Percentiles rank a stretch among this genome's conserved stretches.
Evolutionary conservation across 2,113 vertebrate genomes (phyloP).

Genomic region (Melospiza melodia): DNA sequence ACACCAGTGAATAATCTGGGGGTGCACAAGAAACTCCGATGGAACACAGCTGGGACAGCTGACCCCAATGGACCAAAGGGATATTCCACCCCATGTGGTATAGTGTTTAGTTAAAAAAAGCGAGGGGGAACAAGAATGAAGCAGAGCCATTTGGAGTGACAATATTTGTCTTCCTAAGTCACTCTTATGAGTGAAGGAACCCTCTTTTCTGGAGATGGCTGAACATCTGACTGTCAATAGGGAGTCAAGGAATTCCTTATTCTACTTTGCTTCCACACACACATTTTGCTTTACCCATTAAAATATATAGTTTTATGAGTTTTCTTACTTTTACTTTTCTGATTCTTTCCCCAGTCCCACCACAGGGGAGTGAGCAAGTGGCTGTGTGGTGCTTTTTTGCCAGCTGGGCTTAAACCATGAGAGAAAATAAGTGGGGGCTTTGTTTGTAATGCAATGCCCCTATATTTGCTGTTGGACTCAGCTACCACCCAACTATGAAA

Average conservation of each 20-base stretch:
- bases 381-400: neutral
- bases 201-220: neutral
- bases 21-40: accelerated
- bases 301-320: neutral
- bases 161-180: neutral
- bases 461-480: neutral
- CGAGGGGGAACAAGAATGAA: neutral
- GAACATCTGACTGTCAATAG: neutral
- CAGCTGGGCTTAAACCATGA: neutral
- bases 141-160: neutral
- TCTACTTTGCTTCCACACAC: neutral
- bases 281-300: neutral
- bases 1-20: neutral
- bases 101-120: neutral
- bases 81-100: neutral
- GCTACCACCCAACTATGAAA: neutral
- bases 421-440: neutral
- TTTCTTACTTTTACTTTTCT: neutral
- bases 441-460: neutral
- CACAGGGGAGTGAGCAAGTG: neutral
- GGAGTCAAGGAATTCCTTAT: neutral
- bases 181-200: neutral
- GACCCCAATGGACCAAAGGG: neutral
- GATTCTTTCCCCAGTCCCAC: neutral
- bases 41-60: neutral